Evolutionary conservation across 2,888 invertebrate species (phyloP), one percentile per base, ranked within the genome.

Genomic region (Xestia c-nigrum): DNA sequence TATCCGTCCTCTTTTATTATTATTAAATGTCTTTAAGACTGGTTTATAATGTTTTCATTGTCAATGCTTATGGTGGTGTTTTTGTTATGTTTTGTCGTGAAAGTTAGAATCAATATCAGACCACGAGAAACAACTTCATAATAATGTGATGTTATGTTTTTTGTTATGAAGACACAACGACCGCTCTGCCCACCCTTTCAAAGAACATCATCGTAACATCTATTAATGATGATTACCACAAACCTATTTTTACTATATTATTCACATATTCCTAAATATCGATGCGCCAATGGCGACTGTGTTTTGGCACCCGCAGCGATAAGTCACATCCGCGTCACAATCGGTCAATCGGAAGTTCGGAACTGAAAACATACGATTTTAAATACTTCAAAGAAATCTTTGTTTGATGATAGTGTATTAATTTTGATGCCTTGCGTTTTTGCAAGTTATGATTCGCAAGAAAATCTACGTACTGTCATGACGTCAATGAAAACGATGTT

Each of bases 231-330:
- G 61, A 59, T 83, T 83, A 68, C 57, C n/a, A 83, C 31, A 31
- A 19, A 40, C 31, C 40, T 83, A 81, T 72, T 83, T 78, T 72
- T 21, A 63, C n/a, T 24, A 64, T 52, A 83, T 50, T 78, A 65
- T 65, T 84, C 73, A 80, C n/a, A 52, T 67, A 52, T 38, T 72
- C 47, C 10, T 59, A 57, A 79, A 84, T 79, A 73, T 66, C 24
- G 24, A n/a, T 61, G 85, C 70, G 59, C 67, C 70, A 80, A 67
- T 55, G 50, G 66, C 19, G 73, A 66, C 65, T 0, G 52, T 63
- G 40, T 80, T 67, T 68, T 82, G 84, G 84, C 81, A 84, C 82
- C 40, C 21, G 50, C 24, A 59, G 21, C 46, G 43, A 55, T 55
- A 79, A 43, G 61, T 74, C 57, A 84, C 40, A 79, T 72, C 81